A percentile compares a stretch with the other conserved stretches of the same genome.
Conservation (phyloP, 2,888 invertebrate genomes). For the Lamproptera curius region DNA sequence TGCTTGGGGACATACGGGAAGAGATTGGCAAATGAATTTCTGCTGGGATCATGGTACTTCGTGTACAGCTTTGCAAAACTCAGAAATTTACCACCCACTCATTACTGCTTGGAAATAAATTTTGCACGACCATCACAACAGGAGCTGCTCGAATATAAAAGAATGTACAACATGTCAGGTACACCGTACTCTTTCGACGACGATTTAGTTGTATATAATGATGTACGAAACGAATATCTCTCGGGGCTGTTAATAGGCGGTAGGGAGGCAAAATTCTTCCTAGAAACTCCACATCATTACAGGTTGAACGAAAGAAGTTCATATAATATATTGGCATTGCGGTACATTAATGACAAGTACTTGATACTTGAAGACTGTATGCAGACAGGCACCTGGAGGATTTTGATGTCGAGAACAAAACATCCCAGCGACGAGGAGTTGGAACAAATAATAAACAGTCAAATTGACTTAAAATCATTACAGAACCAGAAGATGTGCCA, state of each 20-base stretch:
- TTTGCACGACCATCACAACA: background rate
- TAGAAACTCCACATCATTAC: background rate
- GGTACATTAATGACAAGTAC: background rate
- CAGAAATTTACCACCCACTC: background rate
- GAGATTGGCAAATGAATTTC: background rate
- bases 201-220: background rate
- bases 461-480: background rate
- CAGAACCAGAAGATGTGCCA: no score
- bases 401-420: background rate
- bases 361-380: background rate
- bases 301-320: background rate
- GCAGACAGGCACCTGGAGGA: background rate
- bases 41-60: slow-evolving; percentile 2
- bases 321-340: background rate
- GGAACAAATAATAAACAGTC: background rate
- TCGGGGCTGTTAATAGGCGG: background rate
- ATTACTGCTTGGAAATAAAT: background rate
- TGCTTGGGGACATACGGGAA: background rate
- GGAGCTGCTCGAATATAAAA: background rate
- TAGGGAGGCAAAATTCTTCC: slow-evolving; percentile 4
- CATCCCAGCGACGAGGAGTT: background rate
- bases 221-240: background rate
- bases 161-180: background rate
- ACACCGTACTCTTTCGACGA: slow-evolving; percentile 7
- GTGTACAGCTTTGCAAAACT: background rate